Evolutionary conservation across 2,797 vertebrate species (phyloP), one percentile per base, ranked within the genome.

Genomic region (Paramormyrops hopkinsi): DNA sequence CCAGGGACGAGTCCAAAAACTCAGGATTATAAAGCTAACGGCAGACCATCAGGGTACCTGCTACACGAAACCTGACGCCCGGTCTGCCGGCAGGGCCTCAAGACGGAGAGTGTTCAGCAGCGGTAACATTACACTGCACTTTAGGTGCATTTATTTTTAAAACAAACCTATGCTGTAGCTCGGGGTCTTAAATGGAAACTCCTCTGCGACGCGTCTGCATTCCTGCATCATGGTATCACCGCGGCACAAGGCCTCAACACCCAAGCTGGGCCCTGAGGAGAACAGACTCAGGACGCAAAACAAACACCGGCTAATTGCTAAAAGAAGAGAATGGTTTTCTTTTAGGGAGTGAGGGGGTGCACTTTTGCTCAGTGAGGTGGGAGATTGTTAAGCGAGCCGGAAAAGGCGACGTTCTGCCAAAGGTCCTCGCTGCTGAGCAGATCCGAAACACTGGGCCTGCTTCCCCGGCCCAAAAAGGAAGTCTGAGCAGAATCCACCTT

Each of bases 151-250:
- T 69, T 69, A 69, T 69, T 69, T 65, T 65, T 65, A 79, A 17
- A 79, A 17, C 73, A 37, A 14, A 37, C 73, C 33, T 7, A 79
- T 9, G 29, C 14, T 79, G 41, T 22, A 82, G 33, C 41, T 29
- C 17, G 8, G 33, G 37, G 33, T 82, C 41, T 41, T 82, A 82
- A 82, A 44, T 19, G 76, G 17, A 82, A 82, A 82, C 76, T 82
- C 76, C 37, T n/a, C 41, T 7, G 37, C 14, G 5, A 41, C 14
- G 11, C 7, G 2, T 37, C 69, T 59, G 11, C 89, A 89, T 89
- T 89, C 89, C 89, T 88, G 9, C 25, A 2, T 51, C 69, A 48
- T 89, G 86, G 51, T 11, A 59, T 88, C 65, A 88, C 62, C 62
- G 62, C 25, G 62, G 8, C 51, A n/a, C 25, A 44, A 33, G 50